A percentile compares a stretch with the other conserved stretches of the same genome.
Evolutionary conservation across 2,797 vertebrate genomes (phyloP).

Genomic region (Tenualosa ilisha): DNA sequence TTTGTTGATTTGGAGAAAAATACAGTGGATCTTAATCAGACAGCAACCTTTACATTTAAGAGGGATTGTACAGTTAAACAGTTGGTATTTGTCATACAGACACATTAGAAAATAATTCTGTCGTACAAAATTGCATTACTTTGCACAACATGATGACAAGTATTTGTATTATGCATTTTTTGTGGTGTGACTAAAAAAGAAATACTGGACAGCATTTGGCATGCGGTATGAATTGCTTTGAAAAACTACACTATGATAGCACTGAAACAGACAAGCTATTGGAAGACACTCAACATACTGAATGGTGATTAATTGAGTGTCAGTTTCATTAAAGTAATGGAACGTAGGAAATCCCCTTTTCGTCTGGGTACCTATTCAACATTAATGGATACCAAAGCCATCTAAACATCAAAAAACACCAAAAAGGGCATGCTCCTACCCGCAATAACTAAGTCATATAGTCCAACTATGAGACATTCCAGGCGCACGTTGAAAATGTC

Average conservation of each 20-base stretch:
- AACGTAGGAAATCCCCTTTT: too few species aligned
- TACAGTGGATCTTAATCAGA: neutral
- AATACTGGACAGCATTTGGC: neutral
- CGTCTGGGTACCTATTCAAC: too few species aligned
- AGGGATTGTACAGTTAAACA: too few species aligned
- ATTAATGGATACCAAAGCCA: too few species aligned
- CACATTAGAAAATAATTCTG: neutral
- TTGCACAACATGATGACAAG: neutral
- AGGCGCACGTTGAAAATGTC: too few species aligned
- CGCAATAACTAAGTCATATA: too few species aligned
- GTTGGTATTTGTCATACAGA: too few species aligned
- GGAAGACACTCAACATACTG: neutral
- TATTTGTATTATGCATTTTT: neutral
- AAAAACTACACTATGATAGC: neutral
- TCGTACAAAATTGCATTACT: neutral
- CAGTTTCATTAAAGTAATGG: neutral
- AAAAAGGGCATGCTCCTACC: too few species aligned
- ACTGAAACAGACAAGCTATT: neutral
- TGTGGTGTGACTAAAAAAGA: neutral
- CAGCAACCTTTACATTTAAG: neutral
- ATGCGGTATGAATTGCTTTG: neutral
- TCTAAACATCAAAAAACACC: too few species aligned
- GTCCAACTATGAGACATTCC: too few species aligned
- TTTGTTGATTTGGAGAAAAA: neutral
- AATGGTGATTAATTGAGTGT: neutral